Evolutionary conservation across 2,797 vertebrate species (phyloP).

Genomic region (Chelon auratus): DNA sequence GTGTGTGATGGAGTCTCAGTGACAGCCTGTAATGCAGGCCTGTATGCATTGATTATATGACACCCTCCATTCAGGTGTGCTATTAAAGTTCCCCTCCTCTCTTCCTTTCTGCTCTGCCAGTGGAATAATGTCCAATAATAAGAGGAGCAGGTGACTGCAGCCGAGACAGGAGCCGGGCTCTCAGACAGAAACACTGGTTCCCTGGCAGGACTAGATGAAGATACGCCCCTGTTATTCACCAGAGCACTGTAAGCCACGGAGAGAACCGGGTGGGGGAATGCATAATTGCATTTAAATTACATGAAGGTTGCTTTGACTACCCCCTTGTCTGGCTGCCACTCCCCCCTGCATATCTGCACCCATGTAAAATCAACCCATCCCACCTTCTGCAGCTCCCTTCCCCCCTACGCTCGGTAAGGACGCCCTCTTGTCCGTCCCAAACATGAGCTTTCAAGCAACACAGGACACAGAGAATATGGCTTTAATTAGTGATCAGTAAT

Average conservation of each 20-base stretch:
- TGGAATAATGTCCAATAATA: conserved; percentile 82
- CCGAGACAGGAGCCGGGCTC: conserved; percentile 43
- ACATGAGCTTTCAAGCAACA: conserved; percentile 21
- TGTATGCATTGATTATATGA: conserved; percentile 86
- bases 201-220: conserved; percentile 62
- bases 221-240: conserved; percentile 69
- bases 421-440: conserved; percentile 29
- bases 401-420: conserved; percentile 37
- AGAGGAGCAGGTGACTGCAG: conserved; percentile 66
- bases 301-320: conserved; percentile 71
- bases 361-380: conserved; percentile 57
- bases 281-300: conserved; percentile 84
- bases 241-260: conserved; percentile 28
- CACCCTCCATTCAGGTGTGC: conserved; percentile 84
- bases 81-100: conserved; percentile 83
- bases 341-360: conserved; percentile 55
- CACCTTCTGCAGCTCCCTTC: conserved; percentile 44
- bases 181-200: conserved; percentile 64
- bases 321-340: conserved; percentile 64
- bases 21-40: conserved; percentile 82
- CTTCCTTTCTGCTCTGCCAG: conserved; percentile 75
- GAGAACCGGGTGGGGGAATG: conserved; percentile 47
- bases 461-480: conserved; percentile 26
- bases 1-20: conserved; percentile 76
- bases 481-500: conserved; percentile 52